Evolutionary conservation across 1,140 invertebrate species (phyloP), one percentile per base, ranked within the genome.

Genomic region (Gryon sp.): DNA sequence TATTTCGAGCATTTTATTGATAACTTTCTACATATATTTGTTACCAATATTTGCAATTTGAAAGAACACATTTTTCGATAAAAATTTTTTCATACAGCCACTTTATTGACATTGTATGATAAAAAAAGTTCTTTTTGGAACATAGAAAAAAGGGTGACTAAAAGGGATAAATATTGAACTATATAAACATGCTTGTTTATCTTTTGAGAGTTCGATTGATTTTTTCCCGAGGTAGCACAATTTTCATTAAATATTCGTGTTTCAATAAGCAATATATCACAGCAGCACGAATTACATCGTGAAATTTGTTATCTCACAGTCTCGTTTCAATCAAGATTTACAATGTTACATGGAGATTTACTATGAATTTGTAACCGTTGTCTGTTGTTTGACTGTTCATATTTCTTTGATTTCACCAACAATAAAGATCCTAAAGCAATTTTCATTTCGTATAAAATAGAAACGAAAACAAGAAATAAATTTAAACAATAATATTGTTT

Each of bases 201-300:
- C n/a, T n/a, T n/a, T n/a, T n/a, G n/a, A n/a, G n/a, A 32, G n/a
- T 45, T 4, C 11, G 30, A 32, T 41, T 18, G 14, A 45, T 8
- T 32, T 32, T 30, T 9, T 30, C 16, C 9, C 24, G 12, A 28
- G 26, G 45, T 45, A 40, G 18, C 0, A 9, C 34, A 30, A 32
- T 46, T 24, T 32, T 73, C 28, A 73, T 63, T 28, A 36, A 74
- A 48, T 46, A 62, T 75, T 75, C 26, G 4, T 8, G 2, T 34
- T 63, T 38, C 46, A 53, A 68, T 68, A 57, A 43, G 16, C 57
- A 32, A 63, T 68, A 63, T 18, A 41, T 75, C 60, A 75, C 22
- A 66, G 62, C 62, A 66, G 45, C 62, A 14, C 19, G 38, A 53
- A 66, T 62, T 75, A 60, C 72, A 46, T 3, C 46, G 11, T 2